These are phyloP conservation scores for Apoda limacodes DNA, from an alignment of 2,888 invertebrate species.

Conservation along the genomic window DNA sequence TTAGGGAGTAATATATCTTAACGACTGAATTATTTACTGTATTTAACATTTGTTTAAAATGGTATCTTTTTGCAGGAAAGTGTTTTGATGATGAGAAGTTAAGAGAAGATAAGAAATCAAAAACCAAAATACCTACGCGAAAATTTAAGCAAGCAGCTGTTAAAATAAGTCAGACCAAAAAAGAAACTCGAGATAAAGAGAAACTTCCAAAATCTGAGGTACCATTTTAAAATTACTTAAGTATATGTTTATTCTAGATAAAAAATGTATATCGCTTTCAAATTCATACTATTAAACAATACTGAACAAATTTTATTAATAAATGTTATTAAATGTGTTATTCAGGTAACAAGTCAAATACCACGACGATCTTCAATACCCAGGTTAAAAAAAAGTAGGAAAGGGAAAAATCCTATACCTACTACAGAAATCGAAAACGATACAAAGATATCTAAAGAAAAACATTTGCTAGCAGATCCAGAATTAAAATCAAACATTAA, in stretches of 20 bases:
- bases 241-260: neutral
- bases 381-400: neutral
- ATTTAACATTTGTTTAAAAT: too few relatives aligned
- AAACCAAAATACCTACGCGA: conserved; percentile 39
- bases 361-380: neutral
- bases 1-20: too few relatives aligned
- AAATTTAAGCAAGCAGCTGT: conserved; percentile 37
- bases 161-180: conserved; percentile 26
- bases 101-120: conserved; percentile 28
- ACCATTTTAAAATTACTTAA: conserved; percentile 11
- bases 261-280: too few relatives aligned
- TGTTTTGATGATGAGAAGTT: too few relatives aligned
- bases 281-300: too few relatives aligned
- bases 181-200: conserved; percentile 20
- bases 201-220: conserved; percentile 19
- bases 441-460: neutral
- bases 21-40: too few relatives aligned
- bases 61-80: too few relatives aligned
- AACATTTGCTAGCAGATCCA: neutral
- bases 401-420: conserved; percentile 7
- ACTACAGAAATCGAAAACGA: conserved; percentile 19
- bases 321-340: too few relatives aligned
- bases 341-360: too few relatives aligned
- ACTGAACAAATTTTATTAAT: too few relatives aligned
- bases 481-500: neutral